Base-by-base conservation (phyloP, 2,888 invertebrate genomes). In the Tinea semifulvella region DNA sequence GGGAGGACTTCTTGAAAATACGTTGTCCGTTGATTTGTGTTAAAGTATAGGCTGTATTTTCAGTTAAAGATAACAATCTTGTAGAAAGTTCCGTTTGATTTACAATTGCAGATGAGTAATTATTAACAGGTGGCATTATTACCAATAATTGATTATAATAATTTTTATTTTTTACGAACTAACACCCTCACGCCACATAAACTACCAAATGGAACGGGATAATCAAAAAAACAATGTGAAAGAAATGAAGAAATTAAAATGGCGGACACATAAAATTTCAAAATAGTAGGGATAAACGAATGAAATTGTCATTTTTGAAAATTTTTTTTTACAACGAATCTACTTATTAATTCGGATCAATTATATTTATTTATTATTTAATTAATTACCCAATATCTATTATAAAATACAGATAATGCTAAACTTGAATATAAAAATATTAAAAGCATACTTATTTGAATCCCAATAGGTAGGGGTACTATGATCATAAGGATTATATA, bases 21-120 rank as follows among this genome's bases (percentile, higher is more conserved):
- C 88, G 68, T 65, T 89, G 89, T 10, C 89, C 89, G 68, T 89
- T 89, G 61, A 87, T 85, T 73, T 88, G 88, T 42, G 75, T 75
- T 49, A 79, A 62, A 50, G 77, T 80, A 57, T 80, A 80, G 0
- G 76, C 72, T 54, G 74, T 73, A 58, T 76, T 76, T 68, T 80
- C 79, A 49, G 79, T 80, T 60, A 79, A 60, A 49, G 79, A 66
- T 60, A 80, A 68, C 63, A 80, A 68, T 72, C 76, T 75, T 57
- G 79, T 64, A 55, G 77, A 75, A 68, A 79, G 72, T 69, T 80
- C 80, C 67, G 13, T 2, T 20, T 40, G 22, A 36, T 36, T 36
- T n/a, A 36, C 36, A 18, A 36, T 36, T 10, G 18, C 18, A 36
- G 31, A 31, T 13, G 31, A 13, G 7, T 31, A 17, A 38, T 38